A percentile compares a stretch with the other conserved stretches of the same genome.
Conservation (phyloP, 2,888 invertebrate genomes). For the Matsumyia berberina region DNA sequence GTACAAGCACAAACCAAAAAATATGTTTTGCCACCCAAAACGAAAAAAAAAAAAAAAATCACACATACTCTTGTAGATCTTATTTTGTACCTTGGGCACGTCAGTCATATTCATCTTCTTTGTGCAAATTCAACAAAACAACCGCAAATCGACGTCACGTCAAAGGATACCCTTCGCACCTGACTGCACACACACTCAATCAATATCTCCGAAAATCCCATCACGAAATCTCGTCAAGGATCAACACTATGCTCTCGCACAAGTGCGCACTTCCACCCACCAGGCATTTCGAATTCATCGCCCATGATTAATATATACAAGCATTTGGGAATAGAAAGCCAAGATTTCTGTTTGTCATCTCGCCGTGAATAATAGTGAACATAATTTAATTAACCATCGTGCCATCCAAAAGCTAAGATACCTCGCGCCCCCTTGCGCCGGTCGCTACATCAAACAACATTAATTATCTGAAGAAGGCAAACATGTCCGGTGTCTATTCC, state of each 20-base stretch:
- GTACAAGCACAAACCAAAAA: neutral
- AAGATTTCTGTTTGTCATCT: constrained; percentile 60
- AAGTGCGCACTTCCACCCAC: neutral
- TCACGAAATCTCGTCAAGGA: constrained; percentile 24
- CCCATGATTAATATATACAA: constrained; percentile 55
- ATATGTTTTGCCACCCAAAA: neutral
- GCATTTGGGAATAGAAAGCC: constrained; percentile 34
- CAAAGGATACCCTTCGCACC: constrained; percentile 38
- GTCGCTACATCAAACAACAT: constrained; percentile 30
- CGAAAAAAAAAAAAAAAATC: neutral
- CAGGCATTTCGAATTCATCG: constrained; percentile 47
- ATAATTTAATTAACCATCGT: constrained; percentile 67
- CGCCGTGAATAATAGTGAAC: constrained; percentile 63
- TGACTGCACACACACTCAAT: constrained; percentile 44
- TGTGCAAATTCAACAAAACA: constrained; percentile 49
- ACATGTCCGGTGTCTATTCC: constrained; percentile 22
- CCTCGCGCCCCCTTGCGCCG: neutral
- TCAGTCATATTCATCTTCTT: constrained; percentile 44
- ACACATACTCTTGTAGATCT: constrained; percentile 17
- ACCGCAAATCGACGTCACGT: constrained; percentile 34
- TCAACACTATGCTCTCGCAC: neutral
- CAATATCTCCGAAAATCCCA: constrained; percentile 53
- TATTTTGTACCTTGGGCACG: constrained; percentile 36
- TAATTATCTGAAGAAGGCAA: constrained; percentile 52
- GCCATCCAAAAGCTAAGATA: constrained; percentile 35